phyloP scores from a whole-genome alignment of 2,888 invertebrate species.

The Lomographa bimaculata region DNA sequence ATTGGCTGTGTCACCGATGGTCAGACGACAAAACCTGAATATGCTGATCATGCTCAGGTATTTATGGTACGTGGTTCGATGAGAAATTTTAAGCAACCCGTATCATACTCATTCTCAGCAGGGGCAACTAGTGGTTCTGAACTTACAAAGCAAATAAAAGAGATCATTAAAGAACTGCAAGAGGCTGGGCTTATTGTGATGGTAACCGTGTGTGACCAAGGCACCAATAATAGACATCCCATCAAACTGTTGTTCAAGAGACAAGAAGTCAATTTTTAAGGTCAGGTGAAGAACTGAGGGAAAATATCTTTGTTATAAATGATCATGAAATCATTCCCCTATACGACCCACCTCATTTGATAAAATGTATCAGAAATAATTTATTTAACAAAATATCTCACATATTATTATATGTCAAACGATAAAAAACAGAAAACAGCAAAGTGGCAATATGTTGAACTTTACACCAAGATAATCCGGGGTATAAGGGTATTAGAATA shows the following conservation, averaged over 20 bases:
- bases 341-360: slow-evolving; percentile 33
- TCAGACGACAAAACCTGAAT: no score
- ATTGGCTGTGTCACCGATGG: no score
- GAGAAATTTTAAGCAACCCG: no score
- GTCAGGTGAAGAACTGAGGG: not conserved
- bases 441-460: slow-evolving; percentile 36
- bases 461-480: slow-evolving; percentile 9
- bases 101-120: no score
- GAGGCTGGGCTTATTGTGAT: slow-evolving; percentile 28
- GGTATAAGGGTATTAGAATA: slow-evolving; percentile 1
- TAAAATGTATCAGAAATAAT: slow-evolving; percentile 36
- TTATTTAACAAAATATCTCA: slow-evolving; percentile 31
- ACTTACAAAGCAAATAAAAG: no score
- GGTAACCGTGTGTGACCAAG: slow-evolving; percentile 36
- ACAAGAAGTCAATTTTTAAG: slow-evolving; percentile 19
- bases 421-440: slow-evolving; percentile 14
- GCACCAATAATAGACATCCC: slow-evolving; percentile 29
- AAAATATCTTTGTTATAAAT: not conserved
- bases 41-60: no score
- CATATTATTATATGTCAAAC: not conserved
- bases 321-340: slow-evolving; percentile 18
- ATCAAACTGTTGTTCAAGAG: slow-evolving; percentile 33
- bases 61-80: no score
- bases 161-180: not conserved
- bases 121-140: no score